Evolutionary conservation across 2,888 invertebrate genomes (phyloP).

Genomic region (Ptychoptera albimana): DNA sequence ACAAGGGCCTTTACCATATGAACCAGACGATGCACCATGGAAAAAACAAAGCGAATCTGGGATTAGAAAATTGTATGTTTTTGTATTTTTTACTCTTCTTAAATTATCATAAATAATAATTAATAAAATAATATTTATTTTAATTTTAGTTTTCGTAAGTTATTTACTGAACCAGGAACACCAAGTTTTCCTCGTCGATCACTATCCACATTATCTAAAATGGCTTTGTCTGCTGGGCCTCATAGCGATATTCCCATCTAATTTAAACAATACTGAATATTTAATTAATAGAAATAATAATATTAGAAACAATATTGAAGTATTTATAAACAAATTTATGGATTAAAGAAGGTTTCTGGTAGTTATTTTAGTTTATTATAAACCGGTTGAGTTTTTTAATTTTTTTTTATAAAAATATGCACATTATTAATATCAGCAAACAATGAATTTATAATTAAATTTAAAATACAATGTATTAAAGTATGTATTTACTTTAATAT

Average conservation of each 20-base stretch:
- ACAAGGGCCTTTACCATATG: conserved; percentile 90
- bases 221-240: conserved; percentile 38
- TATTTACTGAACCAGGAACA: conserved; percentile 54
- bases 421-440: no score
- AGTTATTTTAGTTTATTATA: no score
- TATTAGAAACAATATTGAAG: no score
- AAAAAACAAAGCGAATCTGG: conserved; percentile 67
- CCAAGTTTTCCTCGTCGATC: conserved; percentile 62
- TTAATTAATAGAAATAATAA: no score
- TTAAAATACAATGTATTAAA: no score
- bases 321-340: no score
- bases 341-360: no score
- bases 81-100: background rate
- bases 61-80: conserved; percentile 76
- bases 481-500: no score
- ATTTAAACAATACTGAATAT: background rate
- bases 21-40: conserved; percentile 96
- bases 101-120: background rate
- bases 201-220: conserved; percentile 62
- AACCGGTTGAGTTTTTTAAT: no score
- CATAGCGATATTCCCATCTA: conserved; percentile 12
- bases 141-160: conserved; percentile 65
- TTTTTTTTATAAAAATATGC: no score
- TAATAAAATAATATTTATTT: conserved; percentile 6
- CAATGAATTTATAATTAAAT: no score